Base-by-base conservation (phyloP, 1,140 invertebrate genomes). In the Brachionus rotundiformis region DNA sequence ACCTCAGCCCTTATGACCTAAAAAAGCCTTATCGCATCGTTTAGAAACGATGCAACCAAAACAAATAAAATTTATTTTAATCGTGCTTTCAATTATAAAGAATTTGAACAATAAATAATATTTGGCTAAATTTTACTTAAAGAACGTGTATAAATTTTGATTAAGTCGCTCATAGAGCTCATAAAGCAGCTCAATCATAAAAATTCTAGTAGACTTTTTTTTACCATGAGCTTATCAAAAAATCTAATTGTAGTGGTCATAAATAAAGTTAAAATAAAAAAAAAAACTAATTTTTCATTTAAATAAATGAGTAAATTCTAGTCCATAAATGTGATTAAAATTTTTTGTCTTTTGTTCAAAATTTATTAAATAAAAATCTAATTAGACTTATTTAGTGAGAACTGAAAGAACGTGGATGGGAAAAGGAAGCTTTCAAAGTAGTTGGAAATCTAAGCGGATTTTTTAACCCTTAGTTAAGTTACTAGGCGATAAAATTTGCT, bases 51-150 rank as follows among this genome's bases (percentile, higher is more conserved):
- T 63, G 29, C 61, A 63, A 63, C 25, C 25, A 63, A 68, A 68
- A 68, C 29, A 68, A 36, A 68, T 68, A 36, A 13, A 68, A 36
- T 63, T 63, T 63, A 29, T 33, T 63, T 63, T 16, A 68, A 36
- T 68, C 33, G 63, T 68, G 63, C 31, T 68, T 68, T 68, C 33
- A 68, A 68, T 68, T 68, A 68, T 68, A 19, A 68, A 68, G 16
- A 33, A 33, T 68, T 68, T 36, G 16, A 68, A 68, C 27, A 33
- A 33, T 68, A 68, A 68, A 39, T 33, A 63, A 29, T 36, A 68
- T 54, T 19, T 54, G 13, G 36, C 5, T 39, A 39, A 39, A 39
- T 10, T 39, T 19, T 54, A 54, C 47, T 54, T 54, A 54, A 19
- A 54, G 47, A 54, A 54, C 47, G 47, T 54, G 47, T 8, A 19